A percentile compares a stretch with the other conserved stretches of the same genome.
Evolutionary conservation across 1,140 invertebrate species (phyloP).

Genomic region (Monochamus saltuarius): DNA sequence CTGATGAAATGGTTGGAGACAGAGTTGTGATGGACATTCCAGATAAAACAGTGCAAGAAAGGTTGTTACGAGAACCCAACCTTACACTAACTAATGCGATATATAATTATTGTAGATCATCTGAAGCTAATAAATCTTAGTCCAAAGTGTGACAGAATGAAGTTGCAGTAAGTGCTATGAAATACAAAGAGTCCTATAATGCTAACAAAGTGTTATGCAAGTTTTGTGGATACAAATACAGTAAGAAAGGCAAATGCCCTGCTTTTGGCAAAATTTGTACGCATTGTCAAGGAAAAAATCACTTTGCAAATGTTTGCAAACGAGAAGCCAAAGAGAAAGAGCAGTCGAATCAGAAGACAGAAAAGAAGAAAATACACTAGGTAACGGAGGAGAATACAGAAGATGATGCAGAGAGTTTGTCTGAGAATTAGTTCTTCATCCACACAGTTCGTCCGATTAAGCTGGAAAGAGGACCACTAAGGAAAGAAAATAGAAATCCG

Average conservation of each 20-base stretch:
- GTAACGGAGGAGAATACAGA: background rate
- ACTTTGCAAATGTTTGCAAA: slow-evolving; percentile 23
- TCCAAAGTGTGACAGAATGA: slow-evolving; percentile 16
- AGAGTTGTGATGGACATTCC: slow-evolving; percentile 13
- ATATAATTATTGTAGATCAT: background rate
- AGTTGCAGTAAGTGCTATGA: slow-evolving; percentile 10
- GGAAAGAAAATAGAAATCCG: background rate
- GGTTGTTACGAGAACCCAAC: slow-evolving; percentile 4
- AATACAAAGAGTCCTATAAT: background rate
- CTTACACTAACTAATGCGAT: slow-evolving; percentile 24
- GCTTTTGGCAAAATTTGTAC: slow-evolving; percentile 28
- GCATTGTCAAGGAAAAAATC: slow-evolving; percentile 14
- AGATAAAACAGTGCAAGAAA: slow-evolving; percentile 6
- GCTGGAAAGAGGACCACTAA: background rate
- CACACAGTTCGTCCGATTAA: background rate
- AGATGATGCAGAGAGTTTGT: slow-evolving; percentile 1
- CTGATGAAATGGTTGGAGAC: slow-evolving; percentile 24
- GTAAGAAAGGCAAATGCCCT: slow-evolving; percentile 14
- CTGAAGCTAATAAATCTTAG: slow-evolving; percentile 25
- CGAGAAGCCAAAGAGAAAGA: background rate
- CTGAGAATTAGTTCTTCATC: background rate
- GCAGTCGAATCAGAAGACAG: slow-evolving; percentile 2
- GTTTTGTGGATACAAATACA: slow-evolving; percentile 15
- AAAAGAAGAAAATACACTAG: slow-evolving; percentile 8
- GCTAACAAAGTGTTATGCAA: slow-evolving; percentile 3